phyloP scores from a whole-genome alignment of 2,888 invertebrate genomes.

The Zaprionus lineosus region DNA sequence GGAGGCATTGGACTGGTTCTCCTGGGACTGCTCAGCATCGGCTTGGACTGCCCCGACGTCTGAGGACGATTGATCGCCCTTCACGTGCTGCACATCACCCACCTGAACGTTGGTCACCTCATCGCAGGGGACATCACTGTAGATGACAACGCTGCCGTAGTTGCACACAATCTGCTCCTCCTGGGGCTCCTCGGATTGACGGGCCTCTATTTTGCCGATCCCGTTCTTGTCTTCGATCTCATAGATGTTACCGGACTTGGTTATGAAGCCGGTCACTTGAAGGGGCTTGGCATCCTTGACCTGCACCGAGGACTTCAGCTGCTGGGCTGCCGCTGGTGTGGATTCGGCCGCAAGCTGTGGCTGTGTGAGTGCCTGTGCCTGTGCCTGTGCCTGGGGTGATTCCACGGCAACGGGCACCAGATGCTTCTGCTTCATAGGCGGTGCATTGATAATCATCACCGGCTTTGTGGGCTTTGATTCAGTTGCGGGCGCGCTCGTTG shows the following conservation, averaged over 20 bases:
- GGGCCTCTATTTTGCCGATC: conserved; percentile 70
- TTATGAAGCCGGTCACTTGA: conserved; percentile 78
- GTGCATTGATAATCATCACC: conserved; percentile 63
- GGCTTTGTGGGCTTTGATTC: conserved; percentile 53
- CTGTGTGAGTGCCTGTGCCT: too few relatives aligned
- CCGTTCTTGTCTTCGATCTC: conserved; percentile 70
- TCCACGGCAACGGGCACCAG: conserved; percentile 41
- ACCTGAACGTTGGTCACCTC: conserved; percentile 62
- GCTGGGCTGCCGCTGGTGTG: too few relatives aligned
- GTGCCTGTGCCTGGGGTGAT: not conserved
- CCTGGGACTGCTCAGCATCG: conserved; percentile 8
- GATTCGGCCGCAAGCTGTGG: too few relatives aligned
- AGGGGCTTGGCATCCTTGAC: conserved; percentile 53
- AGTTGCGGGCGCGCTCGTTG: conserved; percentile 41
- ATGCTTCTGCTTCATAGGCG: conserved; percentile 61
- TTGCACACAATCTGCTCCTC: conserved; percentile 69
- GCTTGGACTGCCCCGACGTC: not conserved
- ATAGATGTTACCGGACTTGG: conserved; percentile 74
- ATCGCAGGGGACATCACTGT: conserved; percentile 79
- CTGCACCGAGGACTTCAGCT: conserved; percentile 28
- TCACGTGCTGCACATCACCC: conserved; percentile 42
- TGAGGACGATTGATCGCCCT: conserved; percentile 10
- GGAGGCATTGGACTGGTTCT: not conserved
- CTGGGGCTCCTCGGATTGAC: conserved; percentile 53
- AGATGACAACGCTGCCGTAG: conserved; percentile 77